A percentile compares a stretch with the other conserved stretches of the same genome.
phyloP scores from a whole-genome alignment of 1,140 invertebrate genomes.

The Drosophila persimilis region DNA sequence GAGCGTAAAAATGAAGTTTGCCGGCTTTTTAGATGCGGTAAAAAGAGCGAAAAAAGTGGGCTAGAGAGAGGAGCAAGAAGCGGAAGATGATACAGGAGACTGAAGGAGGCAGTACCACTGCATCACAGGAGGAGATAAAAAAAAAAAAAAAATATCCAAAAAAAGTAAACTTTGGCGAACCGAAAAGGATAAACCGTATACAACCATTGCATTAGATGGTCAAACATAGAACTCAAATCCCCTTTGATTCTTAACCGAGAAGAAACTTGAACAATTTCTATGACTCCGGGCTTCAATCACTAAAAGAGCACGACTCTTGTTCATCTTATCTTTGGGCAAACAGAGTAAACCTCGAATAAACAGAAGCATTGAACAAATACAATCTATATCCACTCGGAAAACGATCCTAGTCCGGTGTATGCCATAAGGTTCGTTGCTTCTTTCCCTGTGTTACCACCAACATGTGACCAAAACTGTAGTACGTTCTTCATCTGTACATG shows the following conservation, averaged over 20 bases:
- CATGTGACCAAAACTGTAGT: neutral
- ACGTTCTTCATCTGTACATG: conserved; percentile 15
- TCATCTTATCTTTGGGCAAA: too few species aligned
- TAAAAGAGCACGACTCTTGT: too few species aligned
- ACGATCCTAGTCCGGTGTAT: too few species aligned
- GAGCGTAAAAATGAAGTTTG: conserved; percentile 37
- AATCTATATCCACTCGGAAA: too few species aligned
- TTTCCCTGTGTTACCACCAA: neutral
- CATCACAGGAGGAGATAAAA: conserved; percentile 13
- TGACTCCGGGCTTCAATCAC: too few species aligned
- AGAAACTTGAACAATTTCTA: too few species aligned
- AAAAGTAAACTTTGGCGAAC: neutral
- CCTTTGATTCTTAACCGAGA: too few species aligned
- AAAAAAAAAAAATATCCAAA: conserved; percentile 34
- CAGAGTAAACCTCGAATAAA: too few species aligned
- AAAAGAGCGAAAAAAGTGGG: conserved; percentile 1
- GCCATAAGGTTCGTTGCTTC: too few species aligned
- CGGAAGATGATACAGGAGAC: conserved; percentile 6
- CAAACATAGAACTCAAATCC: too few species aligned
- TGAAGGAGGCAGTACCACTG: neutral
- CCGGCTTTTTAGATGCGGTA: conserved; percentile 54
- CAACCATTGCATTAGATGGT: too few species aligned
- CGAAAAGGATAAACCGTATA: neutral
- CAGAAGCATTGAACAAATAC: too few species aligned
- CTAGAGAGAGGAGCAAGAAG: conserved; percentile 3